phyloP scores from a whole-genome alignment of 1,140 invertebrate species.

The Bombus superbus region DNA sequence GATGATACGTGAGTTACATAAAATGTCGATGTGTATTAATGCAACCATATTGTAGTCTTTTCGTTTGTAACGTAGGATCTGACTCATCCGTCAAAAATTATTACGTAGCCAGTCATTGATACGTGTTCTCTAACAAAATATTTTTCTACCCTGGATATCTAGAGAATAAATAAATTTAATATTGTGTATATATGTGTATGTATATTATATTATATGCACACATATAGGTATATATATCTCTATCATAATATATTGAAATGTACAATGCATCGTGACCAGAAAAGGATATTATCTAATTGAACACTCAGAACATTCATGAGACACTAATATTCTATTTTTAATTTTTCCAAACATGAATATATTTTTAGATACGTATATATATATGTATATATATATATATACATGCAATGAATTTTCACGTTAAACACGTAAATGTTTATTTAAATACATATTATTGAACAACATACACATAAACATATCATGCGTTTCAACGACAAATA shows the following conservation, averaged over 20 bases:
- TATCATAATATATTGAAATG: background rate
- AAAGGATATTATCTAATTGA: background rate
- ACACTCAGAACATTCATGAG: background rate
- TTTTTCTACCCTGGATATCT: slow-evolving; percentile 45
- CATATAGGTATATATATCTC: too few species aligned
- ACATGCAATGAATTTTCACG: background rate
- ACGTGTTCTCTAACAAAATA: slow-evolving; percentile 22
- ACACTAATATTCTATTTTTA: background rate
- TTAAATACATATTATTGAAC: slow-evolving; percentile 21
- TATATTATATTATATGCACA: background rate
- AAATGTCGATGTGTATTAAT: background rate
- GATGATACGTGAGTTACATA: background rate
- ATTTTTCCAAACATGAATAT: background rate
- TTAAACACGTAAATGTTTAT: slow-evolving; percentile 39
- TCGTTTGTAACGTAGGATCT: background rate
- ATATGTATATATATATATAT: background rate
- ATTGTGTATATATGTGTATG: slow-evolving; percentile 2
- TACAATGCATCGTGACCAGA: background rate
- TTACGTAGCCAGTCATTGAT: slow-evolving; percentile 7
- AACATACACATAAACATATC: slow-evolving; percentile 16
- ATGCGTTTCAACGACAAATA: slow-evolving; percentile 11
- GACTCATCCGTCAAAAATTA: background rate
- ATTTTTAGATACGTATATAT: too few species aligned
- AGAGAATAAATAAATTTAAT: slow-evolving; percentile 41
- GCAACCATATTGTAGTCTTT: background rate